Evolutionary conservation across 1,140 invertebrate genomes (phyloP).

Genomic region (Drosophila mojavensis): DNA sequence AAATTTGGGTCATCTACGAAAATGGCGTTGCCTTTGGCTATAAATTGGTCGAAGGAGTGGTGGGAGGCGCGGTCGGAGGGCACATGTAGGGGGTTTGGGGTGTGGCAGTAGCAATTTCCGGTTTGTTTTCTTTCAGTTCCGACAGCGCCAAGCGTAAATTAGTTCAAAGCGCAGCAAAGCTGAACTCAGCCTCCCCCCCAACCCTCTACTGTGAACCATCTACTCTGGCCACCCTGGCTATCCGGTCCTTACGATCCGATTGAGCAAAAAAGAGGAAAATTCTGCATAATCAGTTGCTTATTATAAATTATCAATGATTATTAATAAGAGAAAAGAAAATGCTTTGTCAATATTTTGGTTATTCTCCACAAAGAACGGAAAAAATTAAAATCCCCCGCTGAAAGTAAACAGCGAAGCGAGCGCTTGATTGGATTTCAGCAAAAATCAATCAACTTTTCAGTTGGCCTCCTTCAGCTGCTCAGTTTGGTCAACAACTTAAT

Average conservation of each 20-base stretch:
- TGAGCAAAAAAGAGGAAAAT: slow-evolving; percentile 10
- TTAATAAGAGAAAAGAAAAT: slow-evolving; percentile 50
- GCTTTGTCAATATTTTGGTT: slow-evolving; percentile 62
- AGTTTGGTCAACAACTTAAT: slow-evolving; percentile 43
- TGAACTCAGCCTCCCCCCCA: background rate
- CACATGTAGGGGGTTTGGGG: slow-evolving; percentile 19
- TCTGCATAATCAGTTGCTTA: slow-evolving; percentile 66
- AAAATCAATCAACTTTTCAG: slow-evolving; percentile 50
- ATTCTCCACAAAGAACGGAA: slow-evolving; percentile 42
- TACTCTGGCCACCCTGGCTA: background rate
- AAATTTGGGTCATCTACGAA: slow-evolving; percentile 67
- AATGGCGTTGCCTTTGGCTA: slow-evolving; percentile 42
- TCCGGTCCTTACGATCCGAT: slow-evolving; percentile 13
- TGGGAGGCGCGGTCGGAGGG: background rate
- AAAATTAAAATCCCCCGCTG: slow-evolving; percentile 16
- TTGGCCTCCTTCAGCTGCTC: slow-evolving; percentile 11
- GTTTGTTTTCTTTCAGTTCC: slow-evolving; percentile 74
- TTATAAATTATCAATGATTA: slow-evolving; percentile 75
- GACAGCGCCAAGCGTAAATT: slow-evolving; percentile 70
- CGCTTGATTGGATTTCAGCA: slow-evolving; percentile 40
- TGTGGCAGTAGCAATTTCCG: slow-evolving; percentile 70
- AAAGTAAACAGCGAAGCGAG: slow-evolving; percentile 32
- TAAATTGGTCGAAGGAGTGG: slow-evolving; percentile 3
- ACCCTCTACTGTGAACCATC: slow-evolving; percentile 2
- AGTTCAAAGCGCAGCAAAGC: slow-evolving; percentile 71